Percentiles rank a stretch among this genome's conserved stretches.
phyloP scores from a whole-genome alignment of 2,797 vertebrate species.

The Enteromius treurensis region DNA sequence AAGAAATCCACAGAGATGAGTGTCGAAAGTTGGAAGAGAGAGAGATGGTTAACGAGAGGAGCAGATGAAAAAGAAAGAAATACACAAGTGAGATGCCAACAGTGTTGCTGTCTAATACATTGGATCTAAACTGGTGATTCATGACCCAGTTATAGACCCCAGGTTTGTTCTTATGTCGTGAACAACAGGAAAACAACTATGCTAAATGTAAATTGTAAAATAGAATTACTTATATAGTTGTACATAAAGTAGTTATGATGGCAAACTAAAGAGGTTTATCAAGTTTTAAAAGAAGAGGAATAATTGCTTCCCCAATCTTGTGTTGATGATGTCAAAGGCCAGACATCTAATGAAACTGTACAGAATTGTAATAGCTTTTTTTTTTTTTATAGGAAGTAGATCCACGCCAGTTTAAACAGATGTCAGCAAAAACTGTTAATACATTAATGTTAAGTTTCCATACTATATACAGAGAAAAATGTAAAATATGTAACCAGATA shows the following conservation, averaged over 20 bases:
- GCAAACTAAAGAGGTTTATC: not conserved
- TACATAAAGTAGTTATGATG: not conserved
- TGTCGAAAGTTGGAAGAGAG: slow-evolving; percentile 15
- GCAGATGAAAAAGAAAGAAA: slow-evolving; percentile 55
- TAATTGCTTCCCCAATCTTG: not conserved
- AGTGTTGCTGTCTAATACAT: slow-evolving; percentile 85
- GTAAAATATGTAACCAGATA: too few species aligned
- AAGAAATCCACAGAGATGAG: slow-evolving; percentile 27
- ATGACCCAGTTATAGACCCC: not conserved
- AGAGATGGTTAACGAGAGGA: not conserved
- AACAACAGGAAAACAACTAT: not conserved
- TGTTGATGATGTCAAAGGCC: not conserved
- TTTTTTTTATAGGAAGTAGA: not conserved
- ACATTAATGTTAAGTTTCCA: too few species aligned
- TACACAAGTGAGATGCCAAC: slow-evolving; percentile 75
- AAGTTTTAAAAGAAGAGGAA: not conserved
- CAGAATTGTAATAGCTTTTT: not conserved
- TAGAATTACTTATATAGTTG: not conserved
- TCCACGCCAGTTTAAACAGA: not conserved
- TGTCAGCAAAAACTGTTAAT: not conserved
- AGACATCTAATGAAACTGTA: slow-evolving; percentile 44
- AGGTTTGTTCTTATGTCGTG: not conserved
- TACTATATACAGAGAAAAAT: too few species aligned
- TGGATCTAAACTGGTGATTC: not conserved
- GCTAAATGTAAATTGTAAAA: not conserved